Conservation (phyloP, 2,797 vertebrate genomes). For the Brachyrhaphis roseni region DNA sequence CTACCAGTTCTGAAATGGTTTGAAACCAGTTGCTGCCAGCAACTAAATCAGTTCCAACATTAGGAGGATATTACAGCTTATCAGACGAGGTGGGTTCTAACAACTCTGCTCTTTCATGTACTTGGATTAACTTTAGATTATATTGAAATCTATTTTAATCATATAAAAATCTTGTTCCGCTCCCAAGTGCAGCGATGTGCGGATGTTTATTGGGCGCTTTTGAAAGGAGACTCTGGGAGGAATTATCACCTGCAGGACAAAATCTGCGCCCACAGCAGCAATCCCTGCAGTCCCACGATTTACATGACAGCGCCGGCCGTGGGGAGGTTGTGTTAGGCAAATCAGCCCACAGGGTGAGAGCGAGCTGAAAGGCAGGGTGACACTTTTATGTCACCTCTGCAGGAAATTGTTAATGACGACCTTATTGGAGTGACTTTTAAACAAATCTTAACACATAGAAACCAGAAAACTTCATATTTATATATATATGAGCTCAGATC, state of each 20-base stretch:
- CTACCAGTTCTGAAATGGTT: background rate
- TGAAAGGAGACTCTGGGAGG: constrained; percentile 66
- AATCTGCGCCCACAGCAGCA: constrained; percentile 69
- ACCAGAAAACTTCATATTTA: background rate
- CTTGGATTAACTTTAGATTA: background rate
- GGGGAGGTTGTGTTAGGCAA: constrained; percentile 63
- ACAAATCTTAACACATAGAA: background rate
- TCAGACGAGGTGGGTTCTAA: background rate
- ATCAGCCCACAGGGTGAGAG: constrained; percentile 52
- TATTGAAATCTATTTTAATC: background rate
- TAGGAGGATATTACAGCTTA: background rate
- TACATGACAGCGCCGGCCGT: constrained; percentile 73
- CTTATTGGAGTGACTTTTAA: constrained; percentile 11
- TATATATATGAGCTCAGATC: background rate
- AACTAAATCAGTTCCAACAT: background rate
- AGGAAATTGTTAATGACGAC: constrained; percentile 58
- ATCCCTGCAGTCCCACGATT: constrained; percentile 60
- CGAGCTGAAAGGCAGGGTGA: constrained; percentile 63
- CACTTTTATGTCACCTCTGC: constrained; percentile 64
- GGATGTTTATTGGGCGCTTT: constrained; percentile 81
- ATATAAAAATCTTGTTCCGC: background rate
- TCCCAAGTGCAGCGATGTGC: constrained; percentile 19
- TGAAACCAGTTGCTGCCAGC: background rate
- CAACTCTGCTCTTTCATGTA: background rate
- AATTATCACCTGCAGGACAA: constrained; percentile 79